Percentiles rank a stretch among this genome's conserved stretches.
Conservation (phyloP, 2,888 invertebrate genomes). For the Drosophila phalerata region DNA sequence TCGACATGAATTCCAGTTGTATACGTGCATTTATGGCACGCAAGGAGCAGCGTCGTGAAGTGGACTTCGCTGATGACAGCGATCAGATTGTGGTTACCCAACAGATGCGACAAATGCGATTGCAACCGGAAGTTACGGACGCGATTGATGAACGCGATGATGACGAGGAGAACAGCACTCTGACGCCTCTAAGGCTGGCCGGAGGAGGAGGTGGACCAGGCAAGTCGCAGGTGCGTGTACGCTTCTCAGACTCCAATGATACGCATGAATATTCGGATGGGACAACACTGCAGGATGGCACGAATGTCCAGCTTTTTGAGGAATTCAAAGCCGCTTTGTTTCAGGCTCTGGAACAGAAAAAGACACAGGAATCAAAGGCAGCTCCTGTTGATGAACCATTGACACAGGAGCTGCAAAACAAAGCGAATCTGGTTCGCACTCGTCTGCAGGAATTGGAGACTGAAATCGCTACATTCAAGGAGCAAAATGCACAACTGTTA, state of each 20-base stretch:
- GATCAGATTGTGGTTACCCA: slow-evolving; percentile 65
- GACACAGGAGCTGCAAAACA: slow-evolving; percentile 67
- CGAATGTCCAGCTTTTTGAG: slow-evolving; percentile 71
- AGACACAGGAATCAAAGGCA: slow-evolving; percentile 22
- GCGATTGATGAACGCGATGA: slow-evolving; percentile 32
- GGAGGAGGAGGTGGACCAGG: slow-evolving; percentile 9
- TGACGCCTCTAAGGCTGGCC: slow-evolving; percentile 52
- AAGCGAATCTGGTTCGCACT: slow-evolving; percentile 84
- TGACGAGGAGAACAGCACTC: slow-evolving; percentile 32
- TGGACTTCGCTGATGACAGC: slow-evolving; percentile 83
- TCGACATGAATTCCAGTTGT: slow-evolving; percentile 89
- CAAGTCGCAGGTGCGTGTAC: slow-evolving; percentile 66
- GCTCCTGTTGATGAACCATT: slow-evolving; percentile 41
- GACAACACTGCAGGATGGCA: slow-evolving; percentile 46
- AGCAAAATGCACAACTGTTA: slow-evolving; percentile 86
- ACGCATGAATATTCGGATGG: slow-evolving; percentile 75
- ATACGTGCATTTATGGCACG: slow-evolving; percentile 86
- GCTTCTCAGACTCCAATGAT: slow-evolving; percentile 77
- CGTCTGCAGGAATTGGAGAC: slow-evolving; percentile 89
- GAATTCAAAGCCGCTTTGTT: slow-evolving; percentile 79
- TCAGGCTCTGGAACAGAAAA: slow-evolving; percentile 71
- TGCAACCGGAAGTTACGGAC: slow-evolving; percentile 64
- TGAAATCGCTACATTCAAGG: slow-evolving; percentile 87
- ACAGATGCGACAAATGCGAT: slow-evolving; percentile 55
- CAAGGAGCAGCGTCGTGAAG: slow-evolving; percentile 74